Conservation (phyloP, 2,888 invertebrate species). For the Cetonia aurata region DNA sequence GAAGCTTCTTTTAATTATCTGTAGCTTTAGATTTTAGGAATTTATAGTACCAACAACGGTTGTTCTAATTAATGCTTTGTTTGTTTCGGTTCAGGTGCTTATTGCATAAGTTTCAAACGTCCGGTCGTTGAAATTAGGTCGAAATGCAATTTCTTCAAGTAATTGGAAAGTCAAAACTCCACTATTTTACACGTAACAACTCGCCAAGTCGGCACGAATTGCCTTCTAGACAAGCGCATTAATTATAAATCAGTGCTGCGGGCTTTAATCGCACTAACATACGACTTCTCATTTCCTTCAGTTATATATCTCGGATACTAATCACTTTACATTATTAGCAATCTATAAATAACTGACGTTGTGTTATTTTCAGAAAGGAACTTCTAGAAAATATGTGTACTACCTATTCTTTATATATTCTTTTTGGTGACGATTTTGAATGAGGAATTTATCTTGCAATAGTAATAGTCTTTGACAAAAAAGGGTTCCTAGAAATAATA, state of each 20-base stretch:
- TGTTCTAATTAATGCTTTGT: not conserved
- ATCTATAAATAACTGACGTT: conserved; percentile 23
- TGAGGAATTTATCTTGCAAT: too few relatives aligned
- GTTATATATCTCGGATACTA: conserved; percentile 24
- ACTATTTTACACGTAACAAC: conserved; percentile 59
- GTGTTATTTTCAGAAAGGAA: too few relatives aligned
- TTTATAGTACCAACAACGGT: too few relatives aligned
- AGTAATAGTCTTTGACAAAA: too few relatives aligned
- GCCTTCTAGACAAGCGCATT: conserved; percentile 53
- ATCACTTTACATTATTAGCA: conserved; percentile 31
- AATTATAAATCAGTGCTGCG: conserved; percentile 58
- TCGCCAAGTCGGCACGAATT: conserved; percentile 49
- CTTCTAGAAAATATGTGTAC: too few relatives aligned
- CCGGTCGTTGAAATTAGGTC: conserved; percentile 9
- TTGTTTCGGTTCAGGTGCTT: not conserved
- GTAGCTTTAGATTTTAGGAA: too few relatives aligned
- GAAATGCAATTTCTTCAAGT: conserved; percentile 61
- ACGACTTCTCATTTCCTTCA: conserved; percentile 44
- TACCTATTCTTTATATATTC: too few relatives aligned
- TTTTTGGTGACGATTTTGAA: too few relatives aligned
- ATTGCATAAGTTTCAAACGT: conserved; percentile 14
- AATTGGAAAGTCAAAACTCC: conserved; percentile 62
- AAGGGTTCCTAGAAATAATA: too few relatives aligned
- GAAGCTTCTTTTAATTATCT: too few relatives aligned
- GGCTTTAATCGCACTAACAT: conserved; percentile 53